phyloP scores from a whole-genome alignment of 2,888 invertebrate genomes.

The Melieria picta region DNA sequence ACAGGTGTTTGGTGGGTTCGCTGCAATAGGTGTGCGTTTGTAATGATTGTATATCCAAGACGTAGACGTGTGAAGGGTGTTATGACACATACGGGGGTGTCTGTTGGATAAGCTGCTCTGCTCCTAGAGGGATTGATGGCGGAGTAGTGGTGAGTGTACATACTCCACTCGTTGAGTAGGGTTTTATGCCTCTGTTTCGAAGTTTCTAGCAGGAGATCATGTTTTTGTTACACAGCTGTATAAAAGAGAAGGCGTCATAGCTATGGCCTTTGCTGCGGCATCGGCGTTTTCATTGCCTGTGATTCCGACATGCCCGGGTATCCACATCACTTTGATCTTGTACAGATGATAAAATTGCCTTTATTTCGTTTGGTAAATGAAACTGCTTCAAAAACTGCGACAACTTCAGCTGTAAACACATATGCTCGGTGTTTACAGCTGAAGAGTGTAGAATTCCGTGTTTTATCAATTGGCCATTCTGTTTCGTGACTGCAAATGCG shows the following conservation, averaged over 20 bases:
- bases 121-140: background rate
- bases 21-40: background rate
- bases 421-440: no score
- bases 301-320: conserved; percentile 2
- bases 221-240: background rate
- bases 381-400: background rate
- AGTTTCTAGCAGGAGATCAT: background rate
- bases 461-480: background rate
- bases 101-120: background rate
- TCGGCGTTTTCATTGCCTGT: background rate
- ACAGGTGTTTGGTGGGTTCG: background rate
- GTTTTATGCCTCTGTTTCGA: background rate
- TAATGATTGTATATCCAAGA: background rate
- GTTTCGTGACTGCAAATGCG: background rate
- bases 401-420: no score
- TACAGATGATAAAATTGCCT: background rate
- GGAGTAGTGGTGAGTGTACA: background rate
- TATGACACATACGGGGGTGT: background rate
- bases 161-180: background rate
- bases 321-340: conserved; percentile 11
- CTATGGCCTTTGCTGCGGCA: background rate
- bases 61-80: background rate
- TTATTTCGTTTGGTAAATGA: background rate
- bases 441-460: background rate
- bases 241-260: background rate